Evolutionary conservation across 2,113 vertebrate species (phyloP).

Genomic region (Himantopus leucocephalus): DNA sequence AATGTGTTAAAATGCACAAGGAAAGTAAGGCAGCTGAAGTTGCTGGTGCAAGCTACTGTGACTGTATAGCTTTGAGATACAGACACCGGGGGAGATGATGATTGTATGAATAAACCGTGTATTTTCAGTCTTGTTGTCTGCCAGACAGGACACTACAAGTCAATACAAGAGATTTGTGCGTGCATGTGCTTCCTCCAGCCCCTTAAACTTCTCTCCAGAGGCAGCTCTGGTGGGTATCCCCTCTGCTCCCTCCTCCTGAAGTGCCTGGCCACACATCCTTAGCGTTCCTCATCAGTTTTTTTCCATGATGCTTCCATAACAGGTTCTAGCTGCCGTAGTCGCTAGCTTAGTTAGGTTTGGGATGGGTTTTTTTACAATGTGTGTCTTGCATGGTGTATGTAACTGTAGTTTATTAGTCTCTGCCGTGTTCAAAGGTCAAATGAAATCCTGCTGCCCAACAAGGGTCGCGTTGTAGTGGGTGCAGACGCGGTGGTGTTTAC

Average conservation of each 20-base stretch:
- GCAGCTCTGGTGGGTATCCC: background rate
- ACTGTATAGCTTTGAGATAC: background rate
- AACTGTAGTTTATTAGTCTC: background rate
- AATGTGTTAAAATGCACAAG: background rate
- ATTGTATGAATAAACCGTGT: background rate
- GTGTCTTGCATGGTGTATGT: background rate
- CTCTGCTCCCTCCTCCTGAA: background rate
- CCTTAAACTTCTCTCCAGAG: background rate
- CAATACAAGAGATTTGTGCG: background rate
- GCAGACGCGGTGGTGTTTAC: background rate
- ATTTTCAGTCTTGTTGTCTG: background rate
- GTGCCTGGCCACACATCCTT: too few relatives aligned
- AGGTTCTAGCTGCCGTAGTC: background rate
- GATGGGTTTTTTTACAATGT: background rate
- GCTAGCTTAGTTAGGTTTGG: background rate
- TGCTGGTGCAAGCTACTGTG: background rate
- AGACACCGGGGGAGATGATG: background rate
- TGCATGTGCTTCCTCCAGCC: background rate
- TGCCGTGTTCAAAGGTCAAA: background rate
- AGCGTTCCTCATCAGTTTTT: fast-evolving
- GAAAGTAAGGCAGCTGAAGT: background rate
- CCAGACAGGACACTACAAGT: background rate
- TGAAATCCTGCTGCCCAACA: background rate
- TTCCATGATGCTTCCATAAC: background rate
- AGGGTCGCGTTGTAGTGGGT: fast-evolving